These are phyloP conservation scores for Euspilapteryx auroguttella DNA, from an alignment of 2,888 invertebrate species.

Conservation along the genomic window DNA sequence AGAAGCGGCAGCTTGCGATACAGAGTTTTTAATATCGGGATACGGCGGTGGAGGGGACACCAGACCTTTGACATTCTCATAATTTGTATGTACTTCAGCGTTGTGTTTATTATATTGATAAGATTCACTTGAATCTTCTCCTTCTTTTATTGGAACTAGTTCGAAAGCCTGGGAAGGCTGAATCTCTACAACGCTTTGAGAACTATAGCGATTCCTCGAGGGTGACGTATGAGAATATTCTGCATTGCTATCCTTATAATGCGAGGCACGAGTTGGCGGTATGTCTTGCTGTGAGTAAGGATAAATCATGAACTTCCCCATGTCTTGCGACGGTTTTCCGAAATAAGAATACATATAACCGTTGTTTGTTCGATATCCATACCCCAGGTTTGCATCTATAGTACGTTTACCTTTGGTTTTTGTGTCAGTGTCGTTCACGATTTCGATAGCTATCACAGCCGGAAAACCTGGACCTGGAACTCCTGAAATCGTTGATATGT, in stretches of 20 bases:
- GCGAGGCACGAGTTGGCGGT: constrained; percentile 20
- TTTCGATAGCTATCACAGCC: constrained; percentile 65
- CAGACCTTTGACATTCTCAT: constrained; percentile 19
- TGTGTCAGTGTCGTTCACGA: constrained; percentile 57
- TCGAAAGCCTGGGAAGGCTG: constrained; percentile 62
- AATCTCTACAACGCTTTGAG: constrained; percentile 41
- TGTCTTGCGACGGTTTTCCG: constrained; percentile 39
- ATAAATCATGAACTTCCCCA: constrained; percentile 66
- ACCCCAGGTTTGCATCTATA: constrained; percentile 72
- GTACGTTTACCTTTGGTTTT: constrained; percentile 67
- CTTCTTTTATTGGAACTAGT: constrained; percentile 31
- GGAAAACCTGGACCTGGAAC: constrained; percentile 25
- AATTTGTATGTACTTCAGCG: constrained; percentile 22
- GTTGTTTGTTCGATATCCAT: constrained; percentile 61
- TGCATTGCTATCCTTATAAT: constrained; percentile 6
- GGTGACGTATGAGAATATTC: constrained; percentile 11
- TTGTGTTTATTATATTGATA: constrained; percentile 33
- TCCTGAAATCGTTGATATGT: constrained; percentile 8
- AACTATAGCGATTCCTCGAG: constrained; percentile 6
- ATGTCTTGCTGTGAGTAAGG: constrained; percentile 72
- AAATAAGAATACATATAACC: constrained; percentile 53
- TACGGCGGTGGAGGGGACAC: constrained; percentile 19
- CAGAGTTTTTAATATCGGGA: constrained; percentile 4
- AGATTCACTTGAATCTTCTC: constrained; percentile 18
- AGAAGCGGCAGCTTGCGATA: constrained; percentile 6